These are phyloP conservation scores for Pteruthius melanotis DNA, from an alignment of 2,113 vertebrate genomes.

Conservation along the genomic window DNA sequence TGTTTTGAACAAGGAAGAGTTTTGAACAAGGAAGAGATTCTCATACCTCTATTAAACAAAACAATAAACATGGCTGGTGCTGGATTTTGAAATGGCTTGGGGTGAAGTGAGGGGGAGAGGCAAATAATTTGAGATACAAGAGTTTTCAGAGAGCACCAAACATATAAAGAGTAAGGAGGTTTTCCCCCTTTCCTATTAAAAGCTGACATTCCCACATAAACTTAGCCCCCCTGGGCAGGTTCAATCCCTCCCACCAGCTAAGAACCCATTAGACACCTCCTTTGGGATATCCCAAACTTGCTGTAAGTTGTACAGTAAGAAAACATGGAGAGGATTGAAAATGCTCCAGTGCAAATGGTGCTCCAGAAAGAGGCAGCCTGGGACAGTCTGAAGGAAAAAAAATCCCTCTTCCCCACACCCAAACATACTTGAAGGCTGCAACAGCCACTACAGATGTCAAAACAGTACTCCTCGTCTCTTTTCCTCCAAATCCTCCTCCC, in stretches of 20 bases:
- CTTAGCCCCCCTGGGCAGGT: background rate
- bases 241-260: background rate
- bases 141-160: background rate
- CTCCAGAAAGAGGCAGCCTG: background rate
- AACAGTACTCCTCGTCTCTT: slow-evolving; percentile 83
- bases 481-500: slow-evolving; percentile 97
- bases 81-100: background rate
- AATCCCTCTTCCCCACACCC: background rate
- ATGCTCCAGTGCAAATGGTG: background rate
- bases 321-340: background rate
- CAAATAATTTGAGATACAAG: background rate
- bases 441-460: slow-evolving; percentile 86
- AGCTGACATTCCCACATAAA: background rate
- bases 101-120: background rate
- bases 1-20: background rate
- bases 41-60: background rate
- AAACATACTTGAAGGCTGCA: slow-evolving; percentile 86
- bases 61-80: background rate
- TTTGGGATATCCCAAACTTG: background rate
- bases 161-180: background rate
- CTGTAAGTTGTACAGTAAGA: background rate
- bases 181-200: background rate
- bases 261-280: background rate
- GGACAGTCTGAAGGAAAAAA: background rate
- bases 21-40: background rate